Evolutionary conservation across 2,888 invertebrate genomes (phyloP), one percentile per base, ranked within the genome.

Genomic region (Leptinotarsa peninsularis): DNA sequence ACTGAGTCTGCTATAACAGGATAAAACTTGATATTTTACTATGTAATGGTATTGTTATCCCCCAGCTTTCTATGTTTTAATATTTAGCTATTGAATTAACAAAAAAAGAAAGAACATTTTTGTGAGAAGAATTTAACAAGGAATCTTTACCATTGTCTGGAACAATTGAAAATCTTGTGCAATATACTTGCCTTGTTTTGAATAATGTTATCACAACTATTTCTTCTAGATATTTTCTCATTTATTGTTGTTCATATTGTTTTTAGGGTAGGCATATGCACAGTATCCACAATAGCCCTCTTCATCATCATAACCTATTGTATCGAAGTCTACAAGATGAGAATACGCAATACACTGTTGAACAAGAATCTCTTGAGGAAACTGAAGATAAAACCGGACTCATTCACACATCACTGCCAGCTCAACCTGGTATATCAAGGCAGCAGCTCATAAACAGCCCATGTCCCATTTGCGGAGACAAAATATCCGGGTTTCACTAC

Each of bases 401-500:
- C 76, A 78, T 87, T 58, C 88, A 87, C 79, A 83, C 89, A 87
- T 76, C 91, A 86, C 81, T 93, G 89, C 89, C 91, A 88, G 90
- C 91, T 87, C 91, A 92, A 72, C 92, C 94, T 14, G 96, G 96
- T 17, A 96, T 96, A 83, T 96, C 96, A 10, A 89, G 96, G 60
- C 96, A 96, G 86, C 96, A 96, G 87, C 72, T 78, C 18, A 54
- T 60, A 52, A 58, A 58, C 52, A 73, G 97, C 82, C 97, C 97
- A 0, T 98, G 98, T 86, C 97, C 98, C 17, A 97, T 98, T 73
- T 98, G 98, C 88, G 97, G 96, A 4, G 98, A 98, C 89, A 96
- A 97, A 87, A 97, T 97, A 86, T 96, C 96, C 82, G 97, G 98
- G 49, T 98, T 98, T 89, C 98, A 98, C 89, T 98, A 98, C 88